Conservation (phyloP, 2,888 invertebrate genomes). For the Crepidodera aurea region DNA sequence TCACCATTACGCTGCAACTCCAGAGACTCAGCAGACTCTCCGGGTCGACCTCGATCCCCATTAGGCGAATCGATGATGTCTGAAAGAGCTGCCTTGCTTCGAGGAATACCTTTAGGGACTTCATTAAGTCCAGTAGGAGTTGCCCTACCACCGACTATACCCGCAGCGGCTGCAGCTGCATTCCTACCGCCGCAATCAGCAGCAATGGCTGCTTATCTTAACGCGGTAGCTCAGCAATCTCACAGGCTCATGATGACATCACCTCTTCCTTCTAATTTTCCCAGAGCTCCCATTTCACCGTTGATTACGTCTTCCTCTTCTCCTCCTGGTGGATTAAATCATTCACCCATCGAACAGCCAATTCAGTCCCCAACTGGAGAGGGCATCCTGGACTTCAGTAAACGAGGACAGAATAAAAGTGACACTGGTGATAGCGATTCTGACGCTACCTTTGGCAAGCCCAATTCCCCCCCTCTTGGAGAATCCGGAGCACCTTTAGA, state of each 20-base stretch:
- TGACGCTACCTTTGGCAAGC: slow-evolving; percentile 77
- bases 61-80: slow-evolving; percentile 81
- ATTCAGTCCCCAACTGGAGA: slow-evolving; percentile 69
- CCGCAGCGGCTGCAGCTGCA: slow-evolving; percentile 68
- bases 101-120: slow-evolving; percentile 65
- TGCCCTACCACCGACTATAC: slow-evolving; percentile 72
- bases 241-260: slow-evolving; percentile 77
- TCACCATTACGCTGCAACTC: slow-evolving; percentile 83
- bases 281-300: slow-evolving; percentile 70
- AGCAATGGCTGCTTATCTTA: slow-evolving; percentile 82
- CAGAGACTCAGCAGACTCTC: slow-evolving; percentile 75
- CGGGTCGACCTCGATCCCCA: slow-evolving; percentile 72
- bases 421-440: slow-evolving; percentile 64
- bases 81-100: slow-evolving; percentile 64
- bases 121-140: slow-evolving; percentile 74
- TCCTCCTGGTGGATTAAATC: slow-evolving; percentile 55
- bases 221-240: slow-evolving; percentile 74
- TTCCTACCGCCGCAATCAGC: slow-evolving; percentile 81
- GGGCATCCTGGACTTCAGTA: slow-evolving; percentile 83
- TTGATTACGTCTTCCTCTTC: slow-evolving; percentile 75
- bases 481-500: slow-evolving; percentile 79
- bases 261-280: slow-evolving; percentile 62
- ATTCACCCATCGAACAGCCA: slow-evolving; percentile 61
- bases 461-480: slow-evolving; percentile 65
- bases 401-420: slow-evolving; percentile 60